A percentile compares a stretch with the other conserved stretches of the same genome.
phyloP scores from a whole-genome alignment of 2,888 invertebrate species.

The Chrysina gloriosa region DNA sequence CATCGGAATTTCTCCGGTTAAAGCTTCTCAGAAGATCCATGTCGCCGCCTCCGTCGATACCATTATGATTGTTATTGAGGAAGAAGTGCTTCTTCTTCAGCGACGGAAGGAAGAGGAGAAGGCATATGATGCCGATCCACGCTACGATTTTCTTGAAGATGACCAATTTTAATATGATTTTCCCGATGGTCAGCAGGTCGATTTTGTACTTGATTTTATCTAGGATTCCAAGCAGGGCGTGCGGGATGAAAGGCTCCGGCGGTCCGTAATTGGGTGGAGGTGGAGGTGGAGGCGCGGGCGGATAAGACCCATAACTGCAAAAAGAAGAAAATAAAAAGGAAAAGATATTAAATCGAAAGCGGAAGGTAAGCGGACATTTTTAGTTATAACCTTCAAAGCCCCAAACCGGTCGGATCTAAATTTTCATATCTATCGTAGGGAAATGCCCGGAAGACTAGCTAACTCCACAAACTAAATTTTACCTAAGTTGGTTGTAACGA shows the following conservation, averaged over 20 bases:
- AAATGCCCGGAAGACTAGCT: no score
- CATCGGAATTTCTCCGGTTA: conserved; percentile 7
- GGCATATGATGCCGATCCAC: conserved; percentile 80
- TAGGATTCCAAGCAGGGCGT: conserved; percentile 70
- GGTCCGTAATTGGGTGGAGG: conserved; percentile 53
- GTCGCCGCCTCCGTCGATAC: conserved; percentile 41
- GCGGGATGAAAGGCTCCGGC: conserved; percentile 62
- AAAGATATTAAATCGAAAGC: no score
- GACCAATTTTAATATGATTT: conserved; percentile 79
- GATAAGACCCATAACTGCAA: conserved; percentile 19
- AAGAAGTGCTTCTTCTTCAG: conserved; percentile 56
- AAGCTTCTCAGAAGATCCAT: conserved; percentile 45
- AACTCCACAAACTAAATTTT: no score
- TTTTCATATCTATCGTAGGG: no score
- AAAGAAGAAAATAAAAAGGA: no score
- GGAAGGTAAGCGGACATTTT: no score
- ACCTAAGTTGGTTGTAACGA: no score
- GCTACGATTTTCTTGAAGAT: conserved; percentile 86
- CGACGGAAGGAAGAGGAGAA: conserved; percentile 78
- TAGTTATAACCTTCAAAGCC: no score
- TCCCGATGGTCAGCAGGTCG: conserved; percentile 78
- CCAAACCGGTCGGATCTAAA: no score
- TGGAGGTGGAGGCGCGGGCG: conserved; percentile 44
- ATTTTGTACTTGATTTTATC: conserved; percentile 78
- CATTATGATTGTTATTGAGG: conserved; percentile 42